Evolutionary conservation across 1,140 invertebrate species (phyloP).

Genomic region (Bombus cullumanus): DNA sequence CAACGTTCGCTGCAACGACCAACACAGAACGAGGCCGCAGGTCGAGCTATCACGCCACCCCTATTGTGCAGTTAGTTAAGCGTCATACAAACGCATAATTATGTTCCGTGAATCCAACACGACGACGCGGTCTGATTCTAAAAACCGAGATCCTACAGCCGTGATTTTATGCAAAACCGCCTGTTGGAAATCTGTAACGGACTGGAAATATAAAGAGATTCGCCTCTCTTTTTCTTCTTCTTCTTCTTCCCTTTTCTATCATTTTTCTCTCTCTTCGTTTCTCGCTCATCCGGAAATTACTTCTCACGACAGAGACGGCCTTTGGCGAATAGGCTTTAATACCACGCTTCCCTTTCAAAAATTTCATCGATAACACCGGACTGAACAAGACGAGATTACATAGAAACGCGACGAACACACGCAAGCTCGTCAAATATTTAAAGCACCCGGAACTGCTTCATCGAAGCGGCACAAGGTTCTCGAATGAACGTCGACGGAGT

Average conservation of each 20-base stretch:
- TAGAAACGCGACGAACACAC: background rate
- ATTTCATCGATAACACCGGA: background rate
- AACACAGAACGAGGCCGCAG: background rate
- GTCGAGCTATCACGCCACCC: background rate
- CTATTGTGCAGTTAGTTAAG: constrained; percentile 30
- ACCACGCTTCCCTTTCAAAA: background rate
- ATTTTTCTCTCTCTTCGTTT: background rate
- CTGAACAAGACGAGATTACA: background rate
- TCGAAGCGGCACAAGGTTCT: background rate
- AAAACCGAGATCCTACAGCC: background rate
- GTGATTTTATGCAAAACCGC: background rate
- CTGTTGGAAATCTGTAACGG: background rate
- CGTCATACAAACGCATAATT: constrained; percentile 20
- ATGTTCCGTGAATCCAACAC: background rate
- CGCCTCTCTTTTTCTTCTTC: too few relatives aligned
- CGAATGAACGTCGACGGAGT: background rate
- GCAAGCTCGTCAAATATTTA: constrained; percentile 22
- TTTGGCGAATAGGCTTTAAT: background rate
- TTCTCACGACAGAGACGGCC: background rate
- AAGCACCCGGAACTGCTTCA: background rate
- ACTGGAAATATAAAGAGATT: too few relatives aligned
- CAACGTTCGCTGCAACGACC: constrained; percentile 25
- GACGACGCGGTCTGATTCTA: background rate
- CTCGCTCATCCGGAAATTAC: constrained; percentile 20
- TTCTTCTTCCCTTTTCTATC: too few relatives aligned